Evolutionary conservation across 2,113 vertebrate species (phyloP), one percentile per base, ranked within the genome.

Genomic region (Gymnarchus niloticus): DNA sequence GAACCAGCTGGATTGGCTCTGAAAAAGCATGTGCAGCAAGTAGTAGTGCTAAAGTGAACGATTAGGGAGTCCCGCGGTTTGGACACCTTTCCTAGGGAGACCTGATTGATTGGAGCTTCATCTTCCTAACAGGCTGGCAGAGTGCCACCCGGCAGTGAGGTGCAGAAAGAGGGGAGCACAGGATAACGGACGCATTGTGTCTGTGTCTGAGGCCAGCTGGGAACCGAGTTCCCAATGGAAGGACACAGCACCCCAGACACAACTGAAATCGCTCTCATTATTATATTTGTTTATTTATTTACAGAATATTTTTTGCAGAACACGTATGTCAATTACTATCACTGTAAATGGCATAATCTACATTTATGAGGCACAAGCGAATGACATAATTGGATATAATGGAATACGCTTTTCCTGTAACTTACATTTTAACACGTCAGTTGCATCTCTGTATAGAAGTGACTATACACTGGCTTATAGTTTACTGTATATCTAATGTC

Each of bases 21-120:
- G 85, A 88, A 87, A 88, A 91, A 94, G 91, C 94, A 94, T 95
- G 93, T 94, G 93, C 87, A 90, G 86, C 90, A 91, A 9, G 91
- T 89, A 92, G 91, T 88, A 87, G 86, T 84, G 87, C 86, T 89
- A 87, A 83, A 89, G 90, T 89, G 91, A 92, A 91, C 92, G 95
- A 93, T 95, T 93, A 95, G 91, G 84, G 90, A 84, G 87, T 88
- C 88, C 87, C 77, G 84, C 49, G 81, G 81, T 81, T 86, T 17
- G 88, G 89, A 88, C 84, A 88, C 83, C 83, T 84, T 93, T 91
- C 92, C 92, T 86, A 61, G 89, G 88, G 90, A 89, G 90, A 84
- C 81, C 92, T 95, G 94, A 95, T 94, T 95, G 95, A 95, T 92
- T 94, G 93, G 93, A 95, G 92, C 90, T 92, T 95, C 93, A 95